Base-by-base conservation (phyloP, 2,888 invertebrate species). In the Drosophila stalkeri region DNA sequence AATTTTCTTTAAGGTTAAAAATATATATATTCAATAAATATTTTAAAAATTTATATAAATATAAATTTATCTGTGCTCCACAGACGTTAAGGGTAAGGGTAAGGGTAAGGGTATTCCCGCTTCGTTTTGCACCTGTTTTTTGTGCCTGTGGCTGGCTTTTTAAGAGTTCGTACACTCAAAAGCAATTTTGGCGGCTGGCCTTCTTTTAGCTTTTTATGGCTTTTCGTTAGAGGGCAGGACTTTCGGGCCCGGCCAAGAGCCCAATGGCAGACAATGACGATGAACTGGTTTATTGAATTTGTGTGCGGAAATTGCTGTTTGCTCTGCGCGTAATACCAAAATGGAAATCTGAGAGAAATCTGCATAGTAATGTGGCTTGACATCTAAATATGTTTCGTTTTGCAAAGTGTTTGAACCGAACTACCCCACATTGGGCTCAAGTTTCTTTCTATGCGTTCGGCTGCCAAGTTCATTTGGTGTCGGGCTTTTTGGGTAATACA, bases 311-410 rank as follows among this genome's bases (percentile, higher is more conserved):
- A 77, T 68, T 67, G 60, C 56, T 66, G 64, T 63, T 64, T 63
- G 51, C 51, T 52, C 67, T 20, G 59, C 54, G 62, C 33, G 59
- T 49, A 79, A 75, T 75, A 75, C 71, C 67, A 65, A 82, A 77
- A 77, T 67, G 80, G 72, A 82, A 89, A 82, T 75, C 73, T 16
- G 27, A 72, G 64, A 64, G 79, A 82, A 88, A 86, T 89, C 82
- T 89, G 72, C 90, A 90, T 90, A 82, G 52, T 54, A 80, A 66
- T 77, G 46, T 23, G 33, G 12, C 37, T 20, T 18, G 41, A 68
- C 8, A 47, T 18, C 12, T 44, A 39, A 20, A 39, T 27, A 55
- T 37, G 33, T 51, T 52, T 51, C 33, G 35, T 37, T 23, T 47
- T n/a, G 31, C 3, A 11, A 43, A 49, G 35, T 51, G n/a, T 23